Evolutionary conservation across 2,113 vertebrate species (phyloP).

Genomic region (Motacilla tschutschensis): DNA sequence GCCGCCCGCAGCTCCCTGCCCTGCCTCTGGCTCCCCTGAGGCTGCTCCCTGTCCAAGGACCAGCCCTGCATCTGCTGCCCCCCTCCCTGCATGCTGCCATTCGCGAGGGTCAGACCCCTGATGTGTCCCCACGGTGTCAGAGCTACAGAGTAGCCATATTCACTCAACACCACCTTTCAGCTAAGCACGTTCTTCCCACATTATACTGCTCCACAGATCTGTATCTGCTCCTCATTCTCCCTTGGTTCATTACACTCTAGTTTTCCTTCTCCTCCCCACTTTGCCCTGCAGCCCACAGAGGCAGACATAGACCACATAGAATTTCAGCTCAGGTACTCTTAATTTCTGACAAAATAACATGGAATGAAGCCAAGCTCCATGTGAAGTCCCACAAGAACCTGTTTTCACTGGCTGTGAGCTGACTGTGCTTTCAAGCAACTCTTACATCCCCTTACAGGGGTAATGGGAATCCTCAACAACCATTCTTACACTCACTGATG

Average conservation of each 20-base stretch:
- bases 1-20: neutral
- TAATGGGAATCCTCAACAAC: neutral
- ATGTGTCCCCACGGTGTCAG: neutral
- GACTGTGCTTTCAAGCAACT: neutral
- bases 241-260: neutral
- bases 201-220: neutral
- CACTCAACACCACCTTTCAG: neutral
- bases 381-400: neutral
- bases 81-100: neutral
- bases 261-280: neutral
- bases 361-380: neutral
- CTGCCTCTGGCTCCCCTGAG: rapidly evolving
- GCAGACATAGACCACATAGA: rapidly evolving
- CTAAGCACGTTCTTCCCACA: neutral
- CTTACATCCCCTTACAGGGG: neutral
- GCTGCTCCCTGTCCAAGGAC: neutral
- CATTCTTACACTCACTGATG: neutral
- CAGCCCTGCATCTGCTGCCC: neutral
- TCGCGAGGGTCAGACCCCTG: neutral
- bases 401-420: neutral
- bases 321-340: neutral
- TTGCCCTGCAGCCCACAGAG: neutral
- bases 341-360: neutral
- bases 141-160: neutral
- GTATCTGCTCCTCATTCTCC: too few species aligned